Evolutionary conservation across 2,888 invertebrate genomes (phyloP).

Genomic region (Eristalinus sepulchralis): DNA sequence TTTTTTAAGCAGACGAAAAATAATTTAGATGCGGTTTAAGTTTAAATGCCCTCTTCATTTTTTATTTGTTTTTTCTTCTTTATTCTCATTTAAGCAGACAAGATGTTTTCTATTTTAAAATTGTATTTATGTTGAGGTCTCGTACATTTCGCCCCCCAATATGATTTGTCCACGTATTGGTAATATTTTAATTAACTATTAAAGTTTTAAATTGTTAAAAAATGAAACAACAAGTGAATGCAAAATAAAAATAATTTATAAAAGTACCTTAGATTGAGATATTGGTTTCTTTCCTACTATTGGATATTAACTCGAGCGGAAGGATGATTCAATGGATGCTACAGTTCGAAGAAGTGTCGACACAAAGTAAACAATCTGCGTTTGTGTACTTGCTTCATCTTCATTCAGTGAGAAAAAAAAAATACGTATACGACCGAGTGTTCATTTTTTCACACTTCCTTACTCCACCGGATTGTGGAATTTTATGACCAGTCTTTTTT

Average conservation of each 20-base stretch:
- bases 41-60: not conserved
- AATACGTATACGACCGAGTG: slow-evolving; percentile 29
- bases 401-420: not conserved
- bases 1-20: not conserved
- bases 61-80: not conserved
- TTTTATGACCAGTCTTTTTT: not conserved
- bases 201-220: slow-evolving; percentile 5
- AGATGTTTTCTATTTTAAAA: not conserved
- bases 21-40: not conserved
- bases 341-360: no score
- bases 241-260: slow-evolving; percentile 41
- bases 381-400: not conserved
- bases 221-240: not conserved
- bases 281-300: not conserved
- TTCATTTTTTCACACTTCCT: not conserved
- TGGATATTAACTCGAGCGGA: not conserved
- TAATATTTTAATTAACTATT: slow-evolving; percentile 17
- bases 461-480: not conserved
- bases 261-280: not conserved
- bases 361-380: not conserved
- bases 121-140: slow-evolving; percentile 16
- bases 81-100: slow-evolving; percentile 13
- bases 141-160: not conserved
- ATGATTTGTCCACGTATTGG: not conserved
- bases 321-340: no score